phyloP scores from a whole-genome alignment of 1,140 invertebrate genomes.

The Oncopodura yosiiana region DNA sequence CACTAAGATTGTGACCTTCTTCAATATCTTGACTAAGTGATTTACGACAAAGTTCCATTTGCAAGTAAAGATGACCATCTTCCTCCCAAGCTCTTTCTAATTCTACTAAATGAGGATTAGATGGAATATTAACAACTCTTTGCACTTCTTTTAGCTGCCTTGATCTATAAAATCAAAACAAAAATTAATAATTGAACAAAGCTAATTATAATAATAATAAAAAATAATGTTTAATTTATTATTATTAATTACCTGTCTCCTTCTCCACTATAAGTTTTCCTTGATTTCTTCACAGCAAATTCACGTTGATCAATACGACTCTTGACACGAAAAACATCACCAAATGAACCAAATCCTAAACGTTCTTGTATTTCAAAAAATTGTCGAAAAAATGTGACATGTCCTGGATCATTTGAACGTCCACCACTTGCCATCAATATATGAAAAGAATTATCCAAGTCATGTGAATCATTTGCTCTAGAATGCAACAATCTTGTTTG shows the following conservation, averaged over 20 bases:
- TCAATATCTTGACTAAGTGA: slow-evolving; percentile 39
- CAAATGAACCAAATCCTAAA: slow-evolving; percentile 63
- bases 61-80: slow-evolving; percentile 56
- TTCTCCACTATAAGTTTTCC: slow-evolving; percentile 50
- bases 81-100: slow-evolving; percentile 67
- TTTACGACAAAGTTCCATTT: slow-evolving; percentile 56
- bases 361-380: slow-evolving; percentile 52
- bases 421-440: slow-evolving; percentile 14
- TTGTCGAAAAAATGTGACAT: slow-evolving; percentile 49
- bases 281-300: slow-evolving; percentile 60
- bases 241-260: slow-evolving; percentile 45
- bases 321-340: slow-evolving; percentile 57
- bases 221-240: slow-evolving; percentile 1
- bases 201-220: neutral
- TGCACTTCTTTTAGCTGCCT: slow-evolving; percentile 57
- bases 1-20: slow-evolving; percentile 35
- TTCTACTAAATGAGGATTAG: slow-evolving; percentile 56
- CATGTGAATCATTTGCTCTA: slow-evolving; percentile 19
- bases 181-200: slow-evolving; percentile 1
- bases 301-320: slow-evolving; percentile 53
- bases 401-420: neutral
- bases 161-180: slow-evolving; percentile 38
- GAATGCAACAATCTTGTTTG: slow-evolving; percentile 31
- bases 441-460: slow-evolving; percentile 31
- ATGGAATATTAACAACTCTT: slow-evolving; percentile 56